Evolutionary conservation across 2,113 vertebrate species (phyloP), one percentile per base, ranked within the genome.

Genomic region (Todiramphus chloris): DNA sequence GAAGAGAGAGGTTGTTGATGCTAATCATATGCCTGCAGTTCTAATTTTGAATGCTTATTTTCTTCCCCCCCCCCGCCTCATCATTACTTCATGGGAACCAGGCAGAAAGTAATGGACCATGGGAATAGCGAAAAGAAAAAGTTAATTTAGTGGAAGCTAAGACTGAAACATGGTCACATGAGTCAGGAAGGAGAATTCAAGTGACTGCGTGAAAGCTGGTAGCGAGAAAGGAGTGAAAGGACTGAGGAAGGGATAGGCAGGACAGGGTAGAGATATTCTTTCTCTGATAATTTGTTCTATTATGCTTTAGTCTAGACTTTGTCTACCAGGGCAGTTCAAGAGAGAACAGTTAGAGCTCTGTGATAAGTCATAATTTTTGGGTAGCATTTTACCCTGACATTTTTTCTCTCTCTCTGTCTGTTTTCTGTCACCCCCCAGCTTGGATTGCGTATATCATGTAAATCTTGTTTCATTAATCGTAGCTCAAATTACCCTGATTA

Each of bases 31-130:
- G 43, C 67, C 79, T 90, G 50, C 60, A 86, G 85, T 88, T 92
- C 78, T 94, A 41, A 88, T 89, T 96, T 78, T 81, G 59, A 70
- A 92, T 93, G 80, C 59, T 93, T 92, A 75, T 96, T 92, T 96
- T 83, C 63, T 90, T 23, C 83, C 77, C 74, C 51, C 27, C 30
- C 60, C 37, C 55, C 89, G 73, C 68, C 68, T 93, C 76, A 67
- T 86, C 56, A 66, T 74, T 83, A 64, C 73, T 94, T 92, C 77
- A 39, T 51, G 83, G 93, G 46, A 93, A 72, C 15, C 37, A 84
- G 43, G 43, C 80, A 79, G 83, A 90, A 94, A 83, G 73, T 94
- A 94, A 79, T 92, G 77, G 80, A 68, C 60, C 86, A 58, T 89
- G 62, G n/a, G 88, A 94, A 81, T 9, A 83, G 76, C 60, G 67